Evolutionary conservation across 2,888 invertebrate genomes (phyloP), one percentile per base, ranked within the genome.

Genomic region (Pelosia muscerda): DNA sequence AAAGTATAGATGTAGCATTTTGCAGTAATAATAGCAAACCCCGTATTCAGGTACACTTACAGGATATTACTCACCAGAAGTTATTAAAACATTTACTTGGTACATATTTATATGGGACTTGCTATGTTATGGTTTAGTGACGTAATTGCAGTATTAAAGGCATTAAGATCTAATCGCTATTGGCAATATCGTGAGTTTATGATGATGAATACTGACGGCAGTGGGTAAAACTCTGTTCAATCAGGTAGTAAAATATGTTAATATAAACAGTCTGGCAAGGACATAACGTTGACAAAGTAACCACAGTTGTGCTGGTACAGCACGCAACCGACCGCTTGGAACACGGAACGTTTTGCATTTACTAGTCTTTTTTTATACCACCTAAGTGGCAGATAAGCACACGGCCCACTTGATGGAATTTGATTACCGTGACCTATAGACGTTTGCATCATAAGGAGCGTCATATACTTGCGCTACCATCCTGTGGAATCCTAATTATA

Each of bases 251-350:
- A 84, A 84, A 77, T 84, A 80, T 81, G 79, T 77, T 71, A 78
- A 79, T 81, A 81, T 83, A 81, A 79, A 80, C 78, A 76, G 76
- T 83, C 84, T 79, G 78, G 78, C 76, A 77, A 81, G 77, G 80
- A 78, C 75, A 79, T 82, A 81, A 82, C 84, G 80, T 82, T 83
- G 81, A 82, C 83, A 81, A 82, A 79, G 82, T 76, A 79, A 77
- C 81, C 76, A 73, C 80, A 81, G 63, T 73, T 63, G 65, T 67
- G 68, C 71, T 65, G 66, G 70, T 66, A 60, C 63, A 66, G 76
- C 77, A 79, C 82, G 81, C 79, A 76, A 77, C 74, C 72, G 63
- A 78, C 77, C 79, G 73, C 78, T n/a, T 77, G 73, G 72, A 72
- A 78, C 75, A 76, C 74, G 73, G 70, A 78, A 79, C 75, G 77